phyloP scores from a whole-genome alignment of 2,888 invertebrate genomes.

The Tetanocera ferruginea region DNA sequence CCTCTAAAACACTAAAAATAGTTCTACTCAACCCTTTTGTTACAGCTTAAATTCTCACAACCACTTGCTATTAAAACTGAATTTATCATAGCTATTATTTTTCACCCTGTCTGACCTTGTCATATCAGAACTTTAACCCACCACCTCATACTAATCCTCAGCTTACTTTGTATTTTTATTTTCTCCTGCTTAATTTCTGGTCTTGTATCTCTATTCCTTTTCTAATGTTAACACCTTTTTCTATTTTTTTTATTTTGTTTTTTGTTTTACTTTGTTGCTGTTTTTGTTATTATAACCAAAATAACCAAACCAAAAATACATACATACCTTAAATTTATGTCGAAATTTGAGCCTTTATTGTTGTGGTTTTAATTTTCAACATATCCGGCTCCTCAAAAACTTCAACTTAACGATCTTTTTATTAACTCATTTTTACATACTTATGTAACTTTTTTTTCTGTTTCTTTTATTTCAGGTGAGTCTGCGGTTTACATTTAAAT shows the following conservation, averaged over 20 bases:
- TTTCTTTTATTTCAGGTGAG: constrained; percentile 29
- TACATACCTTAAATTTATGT: background rate
- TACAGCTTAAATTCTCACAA: too few species aligned
- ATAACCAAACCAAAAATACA: background rate
- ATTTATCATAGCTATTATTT: too few species aligned
- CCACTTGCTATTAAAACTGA: too few species aligned
- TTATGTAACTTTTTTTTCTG: background rate
- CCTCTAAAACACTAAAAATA: too few species aligned
- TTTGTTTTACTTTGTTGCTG: background rate
- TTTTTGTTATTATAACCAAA: background rate
- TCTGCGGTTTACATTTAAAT: background rate
- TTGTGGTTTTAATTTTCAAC: constrained; percentile 21
- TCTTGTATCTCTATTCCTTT: too few species aligned
- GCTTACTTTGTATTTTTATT: too few species aligned
- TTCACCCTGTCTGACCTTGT: too few species aligned
- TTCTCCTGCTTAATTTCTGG: too few species aligned
- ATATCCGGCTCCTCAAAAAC: constrained; percentile 11
- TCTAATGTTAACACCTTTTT: background rate
- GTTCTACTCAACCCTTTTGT: too few species aligned
- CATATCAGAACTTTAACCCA: too few species aligned
- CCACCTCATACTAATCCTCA: too few species aligned
- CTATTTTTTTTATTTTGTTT: background rate
- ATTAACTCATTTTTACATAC: background rate
- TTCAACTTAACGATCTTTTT: constrained; percentile 1
- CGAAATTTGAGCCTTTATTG: constrained; percentile 23